phyloP scores from a whole-genome alignment of 1,140 invertebrate species.

The Lutraria rhynchaena region DNA sequence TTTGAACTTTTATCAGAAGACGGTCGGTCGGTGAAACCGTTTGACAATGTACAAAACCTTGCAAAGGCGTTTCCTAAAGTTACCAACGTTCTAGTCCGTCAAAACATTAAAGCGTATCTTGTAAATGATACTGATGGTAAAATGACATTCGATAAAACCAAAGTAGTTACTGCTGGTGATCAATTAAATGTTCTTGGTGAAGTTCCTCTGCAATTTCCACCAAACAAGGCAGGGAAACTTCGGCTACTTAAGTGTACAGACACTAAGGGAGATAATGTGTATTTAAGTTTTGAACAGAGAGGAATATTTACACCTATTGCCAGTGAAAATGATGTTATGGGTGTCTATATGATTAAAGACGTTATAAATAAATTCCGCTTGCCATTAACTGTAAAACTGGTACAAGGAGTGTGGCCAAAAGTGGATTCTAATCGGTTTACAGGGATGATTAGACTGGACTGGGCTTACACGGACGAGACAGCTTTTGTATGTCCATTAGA shows the following conservation, averaged over 20 bases:
- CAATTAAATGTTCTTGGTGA: constrained; percentile 90
- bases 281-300: constrained; percentile 92
- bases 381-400: constrained; percentile 94
- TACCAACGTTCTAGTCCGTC: constrained; percentile 87
- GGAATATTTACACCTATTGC: constrained; percentile 95
- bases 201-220: constrained; percentile 83
- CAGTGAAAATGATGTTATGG: constrained; percentile 95
- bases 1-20: constrained; percentile 97
- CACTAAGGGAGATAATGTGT: constrained; percentile 90
- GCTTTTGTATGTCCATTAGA: constrained; percentile 89
- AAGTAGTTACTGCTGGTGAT: constrained; percentile 88
- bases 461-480: constrained; percentile 87
- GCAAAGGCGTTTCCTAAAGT: constrained; percentile 88
- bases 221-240: constrained; percentile 78
- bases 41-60: constrained; percentile 93
- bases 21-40: constrained; percentile 92
- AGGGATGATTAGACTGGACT: constrained; percentile 91
- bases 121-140: constrained; percentile 83
- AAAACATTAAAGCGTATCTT: constrained; percentile 90
- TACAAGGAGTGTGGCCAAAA: constrained; percentile 92
- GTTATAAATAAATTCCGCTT: constrained; percentile 91
- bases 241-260: constrained; percentile 93
- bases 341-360: constrained; percentile 91
- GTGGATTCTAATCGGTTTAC: constrained; percentile 81
- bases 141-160: constrained; percentile 86